Conservation (phyloP, 1,140 invertebrate genomes). For the Octopus sinensis region DNA sequence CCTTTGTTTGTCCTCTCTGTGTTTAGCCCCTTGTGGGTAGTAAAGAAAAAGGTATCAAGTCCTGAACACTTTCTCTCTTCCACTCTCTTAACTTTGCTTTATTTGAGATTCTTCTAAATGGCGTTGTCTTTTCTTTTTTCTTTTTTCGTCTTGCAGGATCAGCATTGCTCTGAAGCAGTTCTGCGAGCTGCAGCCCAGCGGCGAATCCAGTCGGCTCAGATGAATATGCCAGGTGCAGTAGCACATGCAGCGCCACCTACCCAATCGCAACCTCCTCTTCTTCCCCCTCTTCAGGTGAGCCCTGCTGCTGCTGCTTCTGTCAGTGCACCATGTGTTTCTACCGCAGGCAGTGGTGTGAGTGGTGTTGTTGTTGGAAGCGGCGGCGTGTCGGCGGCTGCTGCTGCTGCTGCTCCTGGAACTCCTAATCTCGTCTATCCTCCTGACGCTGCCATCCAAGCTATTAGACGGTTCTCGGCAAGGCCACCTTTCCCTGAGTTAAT, state of each 20-base stretch:
- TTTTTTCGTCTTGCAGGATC: constrained; percentile 40
- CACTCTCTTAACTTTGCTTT: too few relatives aligned
- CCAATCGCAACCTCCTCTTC: constrained; percentile 26
- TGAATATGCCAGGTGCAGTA: constrained; percentile 24
- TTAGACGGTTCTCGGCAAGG: constrained; percentile 46
- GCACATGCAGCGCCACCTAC: constrained; percentile 20
- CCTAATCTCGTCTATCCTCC: constrained; percentile 44
- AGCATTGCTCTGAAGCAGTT: constrained; percentile 49
- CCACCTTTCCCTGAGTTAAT: constrained; percentile 48
- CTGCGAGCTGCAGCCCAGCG: constrained; percentile 39
- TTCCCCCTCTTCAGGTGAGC: not conserved
- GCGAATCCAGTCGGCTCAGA: constrained; percentile 36
- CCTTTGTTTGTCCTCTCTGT: too few relatives aligned
- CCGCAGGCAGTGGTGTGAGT: not conserved
- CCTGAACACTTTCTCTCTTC: too few relatives aligned
- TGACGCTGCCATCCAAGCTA: constrained; percentile 55
- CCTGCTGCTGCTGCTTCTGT: constrained; percentile 9
- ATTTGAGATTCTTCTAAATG: too few relatives aligned
- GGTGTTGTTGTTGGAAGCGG: not conserved
- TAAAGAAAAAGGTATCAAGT: too few relatives aligned
- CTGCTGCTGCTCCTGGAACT: constrained; percentile 4
- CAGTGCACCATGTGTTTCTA: constrained; percentile 6
- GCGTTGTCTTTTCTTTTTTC: not conserved
- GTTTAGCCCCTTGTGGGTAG: too few relatives aligned
- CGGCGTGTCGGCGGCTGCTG: not conserved